Percentiles rank a stretch among this genome's conserved stretches.
These are phyloP conservation scores for Cremastinae sp. DNA, from an alignment of 2,888 invertebrate species.

Conservation along the genomic window DNA sequence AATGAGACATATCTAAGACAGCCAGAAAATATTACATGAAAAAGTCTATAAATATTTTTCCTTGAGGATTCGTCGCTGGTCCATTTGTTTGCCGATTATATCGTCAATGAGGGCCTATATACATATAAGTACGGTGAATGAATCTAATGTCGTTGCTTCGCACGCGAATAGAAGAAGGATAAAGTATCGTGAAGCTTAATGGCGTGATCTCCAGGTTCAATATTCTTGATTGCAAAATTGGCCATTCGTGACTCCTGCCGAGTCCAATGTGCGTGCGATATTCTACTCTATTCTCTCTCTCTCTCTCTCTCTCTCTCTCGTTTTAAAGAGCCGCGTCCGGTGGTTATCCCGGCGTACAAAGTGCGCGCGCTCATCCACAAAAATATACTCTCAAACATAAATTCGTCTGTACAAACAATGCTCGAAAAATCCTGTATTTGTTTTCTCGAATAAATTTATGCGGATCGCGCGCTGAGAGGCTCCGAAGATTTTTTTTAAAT, in stretches of 20 bases:
- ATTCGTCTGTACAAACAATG: conserved; percentile 1
- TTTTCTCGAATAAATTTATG: neutral
- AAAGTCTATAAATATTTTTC: too few relatives aligned
- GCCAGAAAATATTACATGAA: too few relatives aligned
- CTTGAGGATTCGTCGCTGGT: neutral
- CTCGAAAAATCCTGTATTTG: conserved; percentile 1
- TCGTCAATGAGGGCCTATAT: neutral
- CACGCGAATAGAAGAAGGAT: conserved; percentile 24
- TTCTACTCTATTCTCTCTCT: neutral
- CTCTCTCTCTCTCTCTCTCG: conserved; percentile 30
- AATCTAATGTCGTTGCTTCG: conserved; percentile 10
- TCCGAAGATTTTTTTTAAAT: neutral
- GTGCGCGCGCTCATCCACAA: conserved; percentile 32
- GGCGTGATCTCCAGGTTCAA: conserved; percentile 66
- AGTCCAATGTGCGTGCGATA: conserved; percentile 1
- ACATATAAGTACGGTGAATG: too few relatives aligned
- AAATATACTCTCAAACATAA: conserved; percentile 4
- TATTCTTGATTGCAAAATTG: conserved; percentile 74
- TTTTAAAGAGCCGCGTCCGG: conserved; percentile 59
- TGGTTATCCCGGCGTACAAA: conserved; percentile 51
- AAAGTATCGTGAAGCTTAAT: conserved; percentile 20
- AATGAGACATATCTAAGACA: too few relatives aligned
- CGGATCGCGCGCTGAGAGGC: neutral
- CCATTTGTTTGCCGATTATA: neutral
- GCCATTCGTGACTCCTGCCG: conserved; percentile 55